Conservation (phyloP, 2,113 vertebrate species). For the Gadus macrocephalus region DNA sequence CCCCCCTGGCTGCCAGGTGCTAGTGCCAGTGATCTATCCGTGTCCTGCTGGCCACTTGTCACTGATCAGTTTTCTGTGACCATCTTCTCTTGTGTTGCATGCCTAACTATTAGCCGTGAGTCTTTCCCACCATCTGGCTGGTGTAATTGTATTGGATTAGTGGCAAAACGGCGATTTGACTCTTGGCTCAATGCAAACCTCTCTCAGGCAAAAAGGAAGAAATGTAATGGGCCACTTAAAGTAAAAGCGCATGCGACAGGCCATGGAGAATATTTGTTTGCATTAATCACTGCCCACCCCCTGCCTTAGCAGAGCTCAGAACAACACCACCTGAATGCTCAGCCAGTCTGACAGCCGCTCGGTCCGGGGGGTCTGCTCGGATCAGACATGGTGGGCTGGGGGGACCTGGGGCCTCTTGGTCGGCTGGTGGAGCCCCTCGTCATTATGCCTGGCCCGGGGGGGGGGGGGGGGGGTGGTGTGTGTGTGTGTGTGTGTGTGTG, state of each 20-base stretch:
- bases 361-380: conserved; percentile 37
- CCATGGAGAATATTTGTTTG: conserved; percentile 18
- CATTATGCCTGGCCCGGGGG: conserved; percentile 21
- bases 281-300: neutral
- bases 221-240: conserved; percentile 28
- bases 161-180: conserved; percentile 40
- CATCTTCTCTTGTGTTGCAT: conserved; percentile 54
- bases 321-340: conserved; percentile 52
- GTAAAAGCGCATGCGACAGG: conserved; percentile 34
- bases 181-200: conserved; percentile 34
- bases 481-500: conserved; percentile 14
- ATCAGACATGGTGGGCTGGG: conserved; percentile 40
- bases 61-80: conserved; percentile 57
- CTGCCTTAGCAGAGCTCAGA: neutral
- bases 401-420: conserved; percentile 32
- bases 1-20: conserved; percentile 28
- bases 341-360: conserved; percentile 62
- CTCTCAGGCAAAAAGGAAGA: conserved; percentile 30
- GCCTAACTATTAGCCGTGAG: conserved; percentile 61
- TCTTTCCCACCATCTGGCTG: conserved; percentile 73
- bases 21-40: conserved; percentile 41
- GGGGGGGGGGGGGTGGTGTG: neutral
- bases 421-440: conserved; percentile 35
- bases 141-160: conserved; percentile 76
- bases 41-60: conserved; percentile 57